phyloP scores from a whole-genome alignment of 2,888 invertebrate species.

The Apodemia zela region DNA sequence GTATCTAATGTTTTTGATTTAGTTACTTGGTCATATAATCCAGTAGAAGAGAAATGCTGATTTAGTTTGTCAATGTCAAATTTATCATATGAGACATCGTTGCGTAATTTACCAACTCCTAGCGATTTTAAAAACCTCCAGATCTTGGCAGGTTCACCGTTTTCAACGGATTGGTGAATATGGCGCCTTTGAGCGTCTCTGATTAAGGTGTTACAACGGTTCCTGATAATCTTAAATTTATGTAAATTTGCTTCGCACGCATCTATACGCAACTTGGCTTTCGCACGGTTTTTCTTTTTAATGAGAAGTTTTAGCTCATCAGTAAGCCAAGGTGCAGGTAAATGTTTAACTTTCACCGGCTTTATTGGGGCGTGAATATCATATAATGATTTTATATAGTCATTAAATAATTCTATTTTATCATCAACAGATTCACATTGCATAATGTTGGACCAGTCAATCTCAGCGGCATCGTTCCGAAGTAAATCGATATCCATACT shows the following conservation, averaged over 20 bases:
- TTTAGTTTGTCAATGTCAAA: background rate
- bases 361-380: background rate
- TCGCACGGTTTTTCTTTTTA: background rate
- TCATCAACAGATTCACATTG: background rate
- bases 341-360: background rate
- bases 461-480: too few relatives aligned
- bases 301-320: background rate
- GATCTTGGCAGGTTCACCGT: background rate
- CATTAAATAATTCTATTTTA: background rate
- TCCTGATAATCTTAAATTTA: background rate
- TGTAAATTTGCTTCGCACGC: background rate
- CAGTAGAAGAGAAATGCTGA: background rate
- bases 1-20: background rate
- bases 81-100: too few relatives aligned
- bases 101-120: slow-evolving; percentile 60
- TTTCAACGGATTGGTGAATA: background rate
- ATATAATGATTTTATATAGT: background rate
- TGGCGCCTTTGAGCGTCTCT: background rate
- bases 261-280: background rate
- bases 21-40: background rate
- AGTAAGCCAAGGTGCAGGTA: background rate
- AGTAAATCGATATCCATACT: too few relatives aligned
- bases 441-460: too few relatives aligned
- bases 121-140: background rate
- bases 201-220: background rate